Base-by-base conservation (phyloP, 2,797 vertebrate genomes). In the Petrocephalus sullivani region DNA sequence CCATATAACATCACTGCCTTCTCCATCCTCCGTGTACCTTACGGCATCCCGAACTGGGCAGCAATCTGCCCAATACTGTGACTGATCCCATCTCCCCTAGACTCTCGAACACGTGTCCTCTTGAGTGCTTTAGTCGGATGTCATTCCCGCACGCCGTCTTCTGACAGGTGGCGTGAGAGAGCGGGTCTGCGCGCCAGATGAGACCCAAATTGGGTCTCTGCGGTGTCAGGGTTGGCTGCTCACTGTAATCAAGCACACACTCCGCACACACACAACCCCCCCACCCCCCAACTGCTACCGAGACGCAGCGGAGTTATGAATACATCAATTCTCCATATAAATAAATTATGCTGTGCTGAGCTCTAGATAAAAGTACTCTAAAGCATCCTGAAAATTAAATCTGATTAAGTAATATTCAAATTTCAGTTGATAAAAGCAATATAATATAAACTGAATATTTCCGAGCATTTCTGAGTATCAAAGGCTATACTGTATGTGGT, bases 111-210 rank as follows among this genome's bases (percentile, higher is more conserved):
- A 5, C 82, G 14, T 12, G 19, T 7, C 51, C 49, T 88, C 21
- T 21, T 6, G 16, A 3, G 37, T 85, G 12, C 51, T 8, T 16
- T 1, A 21, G 89, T 9, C 60, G 85, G 37, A n/a, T 89, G n/a
- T 57, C 89, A 83, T 87, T 89, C 89, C 91, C 90, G 91, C 90
- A 90, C 54, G 81, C 46, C 78, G 87, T 57, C 19, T 54, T 1
- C 87, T 89, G 90, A 86, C 87, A 88, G 88, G 58, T 88, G 81
- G 56, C 88, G 85, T 1, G 16, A 87, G 33, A 57, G 67, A 83
- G 87, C 85, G 71, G 19, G 88, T 85, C 84, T 88, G 87, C 87
- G 90, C 56, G 91, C 87, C 91, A 87, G 89, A 93, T 90, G 88
- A 91, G 90, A 83, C 87, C n/a, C 46, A 88, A 88, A 91, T 88